Conservation (phyloP, 2,113 vertebrate species). For the Emydocephalus ijimae region DNA sequence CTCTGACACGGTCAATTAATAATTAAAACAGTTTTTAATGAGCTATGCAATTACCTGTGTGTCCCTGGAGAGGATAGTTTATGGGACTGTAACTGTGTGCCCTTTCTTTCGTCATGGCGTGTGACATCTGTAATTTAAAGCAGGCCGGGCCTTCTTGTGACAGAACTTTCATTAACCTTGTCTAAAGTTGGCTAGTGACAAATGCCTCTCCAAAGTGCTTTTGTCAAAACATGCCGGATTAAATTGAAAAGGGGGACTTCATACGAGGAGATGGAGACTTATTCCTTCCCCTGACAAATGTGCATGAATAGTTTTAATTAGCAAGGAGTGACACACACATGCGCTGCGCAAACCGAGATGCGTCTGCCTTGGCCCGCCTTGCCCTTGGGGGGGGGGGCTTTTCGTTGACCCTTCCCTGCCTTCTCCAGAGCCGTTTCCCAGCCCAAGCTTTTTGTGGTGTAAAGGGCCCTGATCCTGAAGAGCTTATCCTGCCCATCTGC, state of each 20-base stretch:
- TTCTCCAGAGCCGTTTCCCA: not conserved
- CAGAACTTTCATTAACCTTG: constrained; percentile 88
- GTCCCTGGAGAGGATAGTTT: constrained; percentile 82
- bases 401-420: not conserved
- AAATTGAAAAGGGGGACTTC: constrained; percentile 21
- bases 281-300: not conserved
- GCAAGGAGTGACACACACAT: not conserved
- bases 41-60: constrained; percentile 88
- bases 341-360: not conserved
- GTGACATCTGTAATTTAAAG: constrained; percentile 84
- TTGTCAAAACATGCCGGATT: constrained; percentile 67
- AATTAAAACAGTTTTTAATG: constrained; percentile 92
- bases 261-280: not conserved
- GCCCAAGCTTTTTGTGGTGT: not conserved
- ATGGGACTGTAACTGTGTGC: constrained; percentile 74
- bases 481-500: not conserved
- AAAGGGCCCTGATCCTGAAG: not conserved
- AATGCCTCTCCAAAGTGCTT: constrained; percentile 68
- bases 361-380: not conserved
- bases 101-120: constrained; percentile 78
- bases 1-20: constrained; percentile 92
- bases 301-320: not conserved
- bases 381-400: not conserved
- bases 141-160: constrained; percentile 75
- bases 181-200: constrained; percentile 78